Base-by-base conservation (phyloP, 1,140 invertebrate species). In the Lasioglossum albipes region DNA sequence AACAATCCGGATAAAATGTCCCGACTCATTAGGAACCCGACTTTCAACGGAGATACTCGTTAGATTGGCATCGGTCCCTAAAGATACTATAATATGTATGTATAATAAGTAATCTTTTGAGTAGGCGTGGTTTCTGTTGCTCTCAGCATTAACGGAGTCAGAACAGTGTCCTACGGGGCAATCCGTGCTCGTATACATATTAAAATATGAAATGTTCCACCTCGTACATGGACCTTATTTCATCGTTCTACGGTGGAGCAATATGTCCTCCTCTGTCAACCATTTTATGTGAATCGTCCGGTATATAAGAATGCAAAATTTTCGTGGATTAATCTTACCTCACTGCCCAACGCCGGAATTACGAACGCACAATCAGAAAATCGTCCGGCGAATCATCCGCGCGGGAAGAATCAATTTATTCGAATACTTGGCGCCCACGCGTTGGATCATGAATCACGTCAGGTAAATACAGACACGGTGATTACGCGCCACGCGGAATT, bases 371-470 rank as follows among this genome's bases (percentile, higher is more conserved):
- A 72, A 72, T 54, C 61, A 42, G n/a, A n/a, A 13, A 7, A 71
- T 72, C 16, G 0, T 72, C 64, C 18, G 36, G n/a, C 16, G 27
- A 7, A 45, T 65, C 52, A 73, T 72, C 36, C 20, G 2, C 54
- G 62, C 52, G 64, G 27, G 7, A 36, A 22, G 61, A 45, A 72
- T 31, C 10, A 54, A 54, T 9, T 67, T 66, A 59, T 74, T 74
- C 22, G 20, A 79, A 79, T 79, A n/a, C 49, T 66, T 12, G 6
- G 57, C 41, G 20, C 52, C 52, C 42, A 66, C 49, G 7, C n/a
- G 12, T 16, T 2, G 12, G 22, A 74, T 74, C 49, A 4, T 36
- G 31, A 65, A 54, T 54, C 2, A 2, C 7, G 45, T 49, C 27
- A 67, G n/a, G 10, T 31, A n/a, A n/a, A n/a, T n/a, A n/a, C n/a